phyloP scores from a whole-genome alignment of 2,888 invertebrate genomes.

The Microchrysa polita region DNA sequence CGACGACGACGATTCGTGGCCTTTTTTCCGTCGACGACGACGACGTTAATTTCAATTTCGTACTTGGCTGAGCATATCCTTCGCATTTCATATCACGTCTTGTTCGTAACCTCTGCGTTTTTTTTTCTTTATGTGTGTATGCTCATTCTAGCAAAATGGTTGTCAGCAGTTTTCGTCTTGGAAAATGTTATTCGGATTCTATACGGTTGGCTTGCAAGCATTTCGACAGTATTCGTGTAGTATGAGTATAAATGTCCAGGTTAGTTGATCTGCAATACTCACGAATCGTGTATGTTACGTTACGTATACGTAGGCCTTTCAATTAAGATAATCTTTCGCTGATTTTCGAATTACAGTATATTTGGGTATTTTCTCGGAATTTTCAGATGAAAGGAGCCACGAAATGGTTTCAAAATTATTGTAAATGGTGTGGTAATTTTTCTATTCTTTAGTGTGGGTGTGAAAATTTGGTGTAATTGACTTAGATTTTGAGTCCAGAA shows the following conservation, averaged over 20 bases:
- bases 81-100: slow-evolving; percentile 44
- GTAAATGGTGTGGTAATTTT: no score
- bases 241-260: neutral
- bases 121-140: neutral
- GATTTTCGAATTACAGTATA: neutral
- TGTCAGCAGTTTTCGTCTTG: slow-evolving; percentile 6
- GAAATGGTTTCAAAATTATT: no score
- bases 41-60: slow-evolving; percentile 49
- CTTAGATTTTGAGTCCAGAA: no score
- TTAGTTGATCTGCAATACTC: neutral
- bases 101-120: slow-evolving; percentile 28
- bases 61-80: slow-evolving; percentile 49
- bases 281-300: neutral
- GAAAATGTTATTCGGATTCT: neutral
- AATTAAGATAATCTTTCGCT: slow-evolving; percentile 9
- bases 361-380: neutral
- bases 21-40: no score
- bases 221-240: no score
- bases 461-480: no score
- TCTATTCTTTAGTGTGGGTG: no score
- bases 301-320: neutral
- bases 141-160: neutral
- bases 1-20: no score
- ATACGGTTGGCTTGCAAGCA: neutral
- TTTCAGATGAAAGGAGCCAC: no score